Base-by-base conservation (phyloP, 2,888 invertebrate genomes). In the Pinctada fucata region DNA sequence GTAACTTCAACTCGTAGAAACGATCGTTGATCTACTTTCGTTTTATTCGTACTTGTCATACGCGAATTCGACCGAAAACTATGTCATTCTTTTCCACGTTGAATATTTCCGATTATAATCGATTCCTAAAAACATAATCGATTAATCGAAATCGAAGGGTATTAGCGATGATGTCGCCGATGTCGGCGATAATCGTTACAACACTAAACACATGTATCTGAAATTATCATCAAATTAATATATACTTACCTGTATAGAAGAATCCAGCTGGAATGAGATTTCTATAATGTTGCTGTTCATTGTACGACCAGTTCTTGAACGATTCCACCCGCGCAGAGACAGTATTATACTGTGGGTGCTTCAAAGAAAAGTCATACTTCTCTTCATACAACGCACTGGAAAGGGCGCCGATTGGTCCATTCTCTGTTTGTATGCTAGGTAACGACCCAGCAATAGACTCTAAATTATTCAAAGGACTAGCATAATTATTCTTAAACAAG, bases 181-280 rank as follows among this genome's bases (percentile, higher is more conserved):
- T n/a, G n/a, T n/a, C n/a, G n/a, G n/a, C n/a, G n/a, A n/a, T n/a
- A n/a, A n/a, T n/a, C n/a, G n/a, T n/a, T n/a, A n/a, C n/a, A n/a
- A n/a, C n/a, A n/a, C n/a, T n/a, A n/a, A n/a, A n/a, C n/a, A n/a
- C n/a, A n/a, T n/a, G n/a, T n/a, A n/a, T n/a, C n/a, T n/a, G n/a
- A n/a, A n/a, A n/a, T n/a, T n/a, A n/a, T n/a, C n/a, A n/a, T n/a
- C n/a, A n/a, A n/a, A n/a, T n/a, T n/a, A n/a, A n/a, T n/a, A n/a
- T n/a, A n/a, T n/a, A n/a, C 31, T 51, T 51, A 71, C 71, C 71
- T 48, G 76, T 77, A 10, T 70, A 77, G 48, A 77, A 77, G 58
- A 77, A 72, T n/a, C 76, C 76, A 66, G 66, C 66, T 13, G 16
- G 8, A 16, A 72, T 64, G 13, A 77, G 72, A 47, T 8, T 3